phyloP scores from a whole-genome alignment of 2,797 vertebrate genomes.

The Scolopax bukidnonensis region DNA sequence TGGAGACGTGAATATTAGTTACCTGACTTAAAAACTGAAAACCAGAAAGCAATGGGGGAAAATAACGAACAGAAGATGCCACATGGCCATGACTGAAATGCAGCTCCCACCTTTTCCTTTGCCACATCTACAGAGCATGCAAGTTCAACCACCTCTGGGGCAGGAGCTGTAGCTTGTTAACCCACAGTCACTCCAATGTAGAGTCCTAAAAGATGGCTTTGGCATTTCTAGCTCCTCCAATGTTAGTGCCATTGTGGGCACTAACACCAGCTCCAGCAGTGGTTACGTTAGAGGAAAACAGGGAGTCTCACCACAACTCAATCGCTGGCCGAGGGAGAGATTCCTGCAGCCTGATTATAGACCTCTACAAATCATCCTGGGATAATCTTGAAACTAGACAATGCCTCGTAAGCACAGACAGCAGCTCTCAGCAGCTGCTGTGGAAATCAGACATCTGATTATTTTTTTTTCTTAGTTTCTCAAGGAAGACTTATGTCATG shows the following conservation, averaged over 20 bases:
- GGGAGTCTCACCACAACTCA: not conserved
- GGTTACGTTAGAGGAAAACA: not conserved
- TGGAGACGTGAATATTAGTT: not conserved
- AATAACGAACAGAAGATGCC: not conserved
- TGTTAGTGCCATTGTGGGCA: accelerated
- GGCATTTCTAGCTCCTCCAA: not conserved
- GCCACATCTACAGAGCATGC: not conserved
- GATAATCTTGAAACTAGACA: conserved; percentile 24
- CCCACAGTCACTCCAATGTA: not conserved
- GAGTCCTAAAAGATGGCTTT: not conserved
- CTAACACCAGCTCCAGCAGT: not conserved
- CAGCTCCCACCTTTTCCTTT: not conserved
- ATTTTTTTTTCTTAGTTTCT: conserved; percentile 21
- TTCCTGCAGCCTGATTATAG: not conserved
- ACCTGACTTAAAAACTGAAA: not conserved
- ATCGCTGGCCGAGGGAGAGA: not conserved
- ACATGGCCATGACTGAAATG: not conserved
- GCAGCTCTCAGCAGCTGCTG: conserved; percentile 20
- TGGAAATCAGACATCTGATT: not conserved
- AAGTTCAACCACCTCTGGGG: not conserved
- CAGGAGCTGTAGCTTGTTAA: not conserved
- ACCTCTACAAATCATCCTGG: conserved; percentile 16
- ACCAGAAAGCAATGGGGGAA: not conserved
- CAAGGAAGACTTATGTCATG: not conserved
- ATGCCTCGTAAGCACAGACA: conserved; percentile 21